These are phyloP conservation scores for Bacillus rossius DNA, from an alignment of 1,140 invertebrate genomes.

Conservation along the genomic window DNA sequence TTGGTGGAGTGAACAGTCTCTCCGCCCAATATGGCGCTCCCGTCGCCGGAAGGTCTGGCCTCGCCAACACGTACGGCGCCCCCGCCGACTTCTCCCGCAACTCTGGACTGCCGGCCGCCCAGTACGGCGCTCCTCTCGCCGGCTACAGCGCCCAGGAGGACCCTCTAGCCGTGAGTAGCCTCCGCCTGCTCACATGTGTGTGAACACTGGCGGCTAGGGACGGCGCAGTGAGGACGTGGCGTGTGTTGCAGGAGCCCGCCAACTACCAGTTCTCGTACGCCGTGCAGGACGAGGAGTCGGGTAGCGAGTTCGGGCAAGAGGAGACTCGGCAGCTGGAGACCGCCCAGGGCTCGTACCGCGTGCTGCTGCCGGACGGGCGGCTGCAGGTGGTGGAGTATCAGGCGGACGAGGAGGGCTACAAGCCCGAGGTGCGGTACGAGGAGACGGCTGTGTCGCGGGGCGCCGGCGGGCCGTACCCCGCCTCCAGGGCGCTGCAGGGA, in stretches of 20 bases:
- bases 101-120: conserved; percentile 9
- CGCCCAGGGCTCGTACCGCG: conserved; percentile 76
- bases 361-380: conserved; percentile 77
- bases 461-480: neutral
- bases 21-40: too few relatives aligned
- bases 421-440: conserved; percentile 75
- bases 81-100: neutral
- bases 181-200: too few relatives aligned
- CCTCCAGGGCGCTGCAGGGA: neutral
- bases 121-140: conserved; percentile 9
- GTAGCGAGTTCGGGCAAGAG: conserved; percentile 72
- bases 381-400: conserved; percentile 80
- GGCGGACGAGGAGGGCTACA: conserved; percentile 73
- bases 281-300: conserved; percentile 60
- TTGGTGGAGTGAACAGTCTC: too few relatives aligned
- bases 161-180: neutral
- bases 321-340: conserved; percentile 74
- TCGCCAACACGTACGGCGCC: conserved; percentile 1
- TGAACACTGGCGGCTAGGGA: too few relatives aligned
- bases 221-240: conserved; percentile 54
- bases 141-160: neutral
- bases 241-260: conserved; percentile 47
- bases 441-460: conserved; percentile 32
- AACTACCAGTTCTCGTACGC: conserved; percentile 63
- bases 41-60: too few relatives aligned